Evolutionary conservation across 2,888 invertebrate genomes (phyloP).

Genomic region (Terebella lapidaria): DNA sequence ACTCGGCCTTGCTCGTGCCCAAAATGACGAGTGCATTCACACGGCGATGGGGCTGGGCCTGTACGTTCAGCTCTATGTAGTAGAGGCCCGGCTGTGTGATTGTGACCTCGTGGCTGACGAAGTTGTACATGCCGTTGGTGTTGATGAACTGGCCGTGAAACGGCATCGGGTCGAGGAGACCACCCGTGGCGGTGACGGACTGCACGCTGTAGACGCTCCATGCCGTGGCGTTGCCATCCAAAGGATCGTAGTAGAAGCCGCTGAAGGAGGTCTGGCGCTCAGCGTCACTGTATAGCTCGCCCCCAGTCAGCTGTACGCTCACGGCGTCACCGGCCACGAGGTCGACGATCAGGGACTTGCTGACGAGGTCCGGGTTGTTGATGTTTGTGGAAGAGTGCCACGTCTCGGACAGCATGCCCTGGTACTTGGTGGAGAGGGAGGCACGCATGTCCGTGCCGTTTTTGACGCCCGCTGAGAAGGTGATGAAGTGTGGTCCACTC

Average conservation of each 20-base stretch:
- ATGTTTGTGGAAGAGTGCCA: not conserved
- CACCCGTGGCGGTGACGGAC: not conserved
- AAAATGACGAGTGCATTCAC: not conserved
- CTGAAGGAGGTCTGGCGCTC: not conserved
- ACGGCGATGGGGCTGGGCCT: not conserved
- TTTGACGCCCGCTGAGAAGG: not conserved
- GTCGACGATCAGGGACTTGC: not conserved
- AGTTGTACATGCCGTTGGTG: not conserved
- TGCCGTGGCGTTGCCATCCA: not conserved
- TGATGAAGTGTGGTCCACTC: not conserved
- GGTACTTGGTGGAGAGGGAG: not conserved
- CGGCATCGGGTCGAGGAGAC: not conserved
- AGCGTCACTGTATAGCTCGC: not conserved
- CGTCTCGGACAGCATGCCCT: not conserved
- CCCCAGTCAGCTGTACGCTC: not conserved
- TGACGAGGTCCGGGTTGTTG: not conserved
- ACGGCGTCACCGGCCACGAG: not conserved
- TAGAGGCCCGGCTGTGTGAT: not conserved
- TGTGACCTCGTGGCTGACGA: not conserved
- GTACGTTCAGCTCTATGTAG: not conserved
- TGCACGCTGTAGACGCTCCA: not conserved
- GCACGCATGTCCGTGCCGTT: not conserved
- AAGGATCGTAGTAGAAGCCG: not conserved
- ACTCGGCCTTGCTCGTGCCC: not conserved
- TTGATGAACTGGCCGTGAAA: not conserved